Base-by-base conservation (phyloP, 2,888 invertebrate species). In the Steinernema carpocapsae region DNA sequence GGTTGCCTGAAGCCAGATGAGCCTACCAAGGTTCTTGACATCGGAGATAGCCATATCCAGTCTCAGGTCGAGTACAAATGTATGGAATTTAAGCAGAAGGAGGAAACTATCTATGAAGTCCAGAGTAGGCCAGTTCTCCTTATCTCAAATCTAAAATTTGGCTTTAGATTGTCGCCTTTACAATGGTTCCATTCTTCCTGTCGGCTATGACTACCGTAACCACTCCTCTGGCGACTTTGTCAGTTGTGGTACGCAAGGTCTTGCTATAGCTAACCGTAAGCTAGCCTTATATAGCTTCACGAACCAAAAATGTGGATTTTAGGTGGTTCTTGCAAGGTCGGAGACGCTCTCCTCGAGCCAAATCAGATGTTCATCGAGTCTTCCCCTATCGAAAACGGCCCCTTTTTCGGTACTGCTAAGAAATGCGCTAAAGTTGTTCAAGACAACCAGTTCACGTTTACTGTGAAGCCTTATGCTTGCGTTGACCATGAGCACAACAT, bases 171-270 rank as follows among this genome's bases (percentile, higher is more conserved):
- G 56, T 56, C 56, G 56, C 17, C 56, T 56, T 26, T 26, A 7
- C 26, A 26, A 56, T 26, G 56, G 56, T 4, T 56, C 56, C 26
- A 17, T 56, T 24, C 26, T 56, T 3, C 4, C 22, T 22, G 4
- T 56, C 22, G 56, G 56, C 56, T 56, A 56, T 17, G 56, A 56
- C 56, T 56, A 56, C 56, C 56, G 56, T 56, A 56, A 56, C 26
- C 26, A 6, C 56, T 56, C 56, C 6, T 26, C 56, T 26, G 56
- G 56, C 1, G 56, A 56, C 26, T 56, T 56, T 22, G 17, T 56
- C 24, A 22, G 26, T 12, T 56, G 56, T 26, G 6, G 2, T 4
- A 26, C 22, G 26, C 7, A 4, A 14, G 56, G 56, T 56, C 56
- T 56, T 26, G 22, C 56, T 17, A 26, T 56, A 22, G 22, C 56